Base-by-base conservation (phyloP, 1,140 invertebrate species). In the Pantala flavescens region DNA sequence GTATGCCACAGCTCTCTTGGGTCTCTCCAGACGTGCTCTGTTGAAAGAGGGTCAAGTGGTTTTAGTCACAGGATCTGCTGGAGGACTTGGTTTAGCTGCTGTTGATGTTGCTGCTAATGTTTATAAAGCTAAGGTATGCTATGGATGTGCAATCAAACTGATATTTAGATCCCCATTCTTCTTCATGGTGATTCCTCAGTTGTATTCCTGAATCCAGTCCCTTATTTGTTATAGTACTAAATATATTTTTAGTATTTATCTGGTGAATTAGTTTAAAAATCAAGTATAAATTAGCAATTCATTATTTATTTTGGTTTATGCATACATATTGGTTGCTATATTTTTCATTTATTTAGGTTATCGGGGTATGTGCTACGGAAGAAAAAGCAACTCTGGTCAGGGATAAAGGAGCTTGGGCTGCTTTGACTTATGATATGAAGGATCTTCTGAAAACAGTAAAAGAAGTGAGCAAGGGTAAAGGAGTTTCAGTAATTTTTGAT, bases 91-190 rank as follows among this genome's bases (percentile, higher is more conserved):
- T 28, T 78, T 88, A 72, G 87, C 89, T 73, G 85, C 87, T 16
- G 84, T 89, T 23, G 89, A 90, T 81, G 80, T 90, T 72, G 87
- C 87, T 21, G 83, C 84, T 42, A 88, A 88, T 80, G 84, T 89
- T 36, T 89, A 86, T 77, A 85, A 83, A 80, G 83, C 87, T 21
- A 83, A 88, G 81, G 88, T 88, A 78, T 70, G 43, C 72, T 70
- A 70, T 43, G 75, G 11, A 23, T n/a, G n/a, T n/a, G n/a, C n/a
- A 43, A 28, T 72, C 23, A 73, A 43, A 11, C 11, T 14, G 14
- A 24, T 73, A 42, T 42, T 73, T 11, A 11, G 36, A 21, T 43
- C 0, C 75, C 73, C 11, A 75, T 74, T 73, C 23, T 5, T 74
- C 75, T 71, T 70, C n/a, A 16, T 12, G 14, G 24, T 75, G 71